phyloP scores from a whole-genome alignment of 1,140 invertebrate species.

The Muscidifurax raptorellus region DNA sequence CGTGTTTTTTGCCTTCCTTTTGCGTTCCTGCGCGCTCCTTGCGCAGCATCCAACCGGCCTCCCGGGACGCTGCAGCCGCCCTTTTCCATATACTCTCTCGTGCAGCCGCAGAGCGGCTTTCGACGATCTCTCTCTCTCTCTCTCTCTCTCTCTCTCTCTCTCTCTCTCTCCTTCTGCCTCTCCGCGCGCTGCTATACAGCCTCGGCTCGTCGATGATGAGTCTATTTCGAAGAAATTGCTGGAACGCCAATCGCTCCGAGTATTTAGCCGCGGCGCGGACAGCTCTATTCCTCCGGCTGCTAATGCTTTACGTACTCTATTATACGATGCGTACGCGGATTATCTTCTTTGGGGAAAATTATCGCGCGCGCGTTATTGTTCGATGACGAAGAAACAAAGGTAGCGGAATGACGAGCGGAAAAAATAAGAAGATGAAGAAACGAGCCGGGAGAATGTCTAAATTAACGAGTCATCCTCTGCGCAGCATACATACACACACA shows the following conservation, averaged over 20 bases:
- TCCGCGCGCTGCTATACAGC: constrained; percentile 37
- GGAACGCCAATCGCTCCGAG: constrained; percentile 37
- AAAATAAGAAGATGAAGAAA: constrained; percentile 19
- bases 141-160: constrained; percentile 31
- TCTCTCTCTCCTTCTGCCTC: constrained; percentile 10
- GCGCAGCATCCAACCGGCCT: constrained; percentile 36
- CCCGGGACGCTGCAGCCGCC: constrained; percentile 44
- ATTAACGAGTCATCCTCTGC: constrained; percentile 51
- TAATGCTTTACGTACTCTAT: background rate
- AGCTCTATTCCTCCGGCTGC: constrained; percentile 27
- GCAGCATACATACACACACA: background rate
- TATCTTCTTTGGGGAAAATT: background rate
- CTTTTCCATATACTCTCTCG: constrained; percentile 45
- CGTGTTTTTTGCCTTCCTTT: constrained; percentile 40
- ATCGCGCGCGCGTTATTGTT: background rate
- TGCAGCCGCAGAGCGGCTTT: background rate
- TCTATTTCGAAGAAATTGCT: constrained; percentile 63
- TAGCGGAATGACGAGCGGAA: background rate
- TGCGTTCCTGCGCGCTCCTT: constrained; percentile 6
- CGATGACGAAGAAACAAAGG: background rate
- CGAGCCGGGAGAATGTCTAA: constrained; percentile 48
- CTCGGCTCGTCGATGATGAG: constrained; percentile 59
- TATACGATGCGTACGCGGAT: background rate
- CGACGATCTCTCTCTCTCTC: background rate
- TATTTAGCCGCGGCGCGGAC: constrained; percentile 46